Evolutionary conservation across 2,888 invertebrate genomes (phyloP), one percentile per base, ranked within the genome.

Genomic region (Xylocampa areola): DNA sequence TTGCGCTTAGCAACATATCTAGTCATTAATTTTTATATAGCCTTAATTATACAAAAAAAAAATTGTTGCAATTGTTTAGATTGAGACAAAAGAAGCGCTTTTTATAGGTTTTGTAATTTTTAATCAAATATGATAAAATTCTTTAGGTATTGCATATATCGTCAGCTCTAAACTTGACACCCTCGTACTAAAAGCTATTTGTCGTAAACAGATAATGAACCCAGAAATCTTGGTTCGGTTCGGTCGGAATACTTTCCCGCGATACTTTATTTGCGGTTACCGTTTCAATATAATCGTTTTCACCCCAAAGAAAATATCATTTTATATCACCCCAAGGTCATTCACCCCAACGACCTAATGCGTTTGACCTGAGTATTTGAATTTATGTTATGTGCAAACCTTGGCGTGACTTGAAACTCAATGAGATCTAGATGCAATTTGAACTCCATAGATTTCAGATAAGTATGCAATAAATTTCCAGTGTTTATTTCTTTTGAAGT

Each of bases 141-240:
- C n/a, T n/a, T n/a, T n/a, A n/a, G n/a, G n/a, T n/a, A n/a, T n/a
- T n/a, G n/a, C n/a, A n/a, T n/a, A n/a, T n/a, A n/a, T n/a, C n/a
- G n/a, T n/a, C n/a, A n/a, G 30, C 37, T 21, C 27, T 0, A 37
- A 30, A 45, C 45, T 55, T 55, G 14, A 39, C 0, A 14, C 36
- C 3, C 14, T 25, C 6, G 14, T 14, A 35, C 25, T 14, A 6
- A 45, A 79, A 75, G 52, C 73, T 73, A 77, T 82, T 80, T 80
- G 68, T 73, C 71, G 76, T 84, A 81, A 83, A 79, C 85, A 79
- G 82, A 81, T 84, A 83, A 82, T 82, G 84, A 82, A 78, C 58
- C 66, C 70, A 63, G 75, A 74, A 79, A 75, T 80, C 76, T 76
- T 69, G 51, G n/a, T n/a, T n/a, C n/a, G n/a, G n/a, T n/a, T n/a